Evolutionary conservation across 2,888 invertebrate genomes (phyloP), one percentile per base, ranked within the genome.

Genomic region (Sylvicola cinctus): DNA sequence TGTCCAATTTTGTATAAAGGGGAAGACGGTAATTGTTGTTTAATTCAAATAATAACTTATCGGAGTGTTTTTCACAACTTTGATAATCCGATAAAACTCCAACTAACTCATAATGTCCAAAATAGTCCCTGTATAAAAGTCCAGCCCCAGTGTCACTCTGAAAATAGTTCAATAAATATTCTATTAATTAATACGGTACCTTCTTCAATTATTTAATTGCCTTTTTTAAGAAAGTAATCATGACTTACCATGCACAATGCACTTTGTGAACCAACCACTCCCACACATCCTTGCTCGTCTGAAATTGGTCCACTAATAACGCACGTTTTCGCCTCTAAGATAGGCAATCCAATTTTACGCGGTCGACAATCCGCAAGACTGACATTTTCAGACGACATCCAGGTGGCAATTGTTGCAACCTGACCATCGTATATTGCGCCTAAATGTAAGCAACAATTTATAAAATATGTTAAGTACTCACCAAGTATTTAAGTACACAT

Each of bases 111-210:
- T 66, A 68, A 28, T 61, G 46, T 29, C 62, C 63, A 6, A 45
- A 43, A 26, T 58, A 54, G 0, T 60, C 56, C 29, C 64, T 57
- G 41, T 61, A 62, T 54, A 66, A 60, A 4, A 70, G 59, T 1
- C 67, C 61, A 13, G 63, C 54, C 12, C 70, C 70, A 10, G 61
- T 58, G 44, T 70, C 69, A 25, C 54, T 54, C 68, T 68, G 43
- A 25, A 54, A 58, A 41, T 33, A 38, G n/a, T 34, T 36, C 4
- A 28, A 28, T 28, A 13, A 28, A n/a, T n/a, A n/a, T n/a, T n/a
- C n/a, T n/a, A 20, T 4, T 20, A 20, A 20, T 20, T 20, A 6
- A 8, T 20, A 8, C 8, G 20, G n/a, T n/a, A n/a, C n/a, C n/a
- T n/a, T n/a, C n/a, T n/a, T n/a, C n/a, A n/a, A n/a, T n/a, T n/a